Percentiles rank a stretch among this genome's conserved stretches.
Conservation (phyloP, 2,888 invertebrate genomes). For the Tachystola acroxantha region DNA sequence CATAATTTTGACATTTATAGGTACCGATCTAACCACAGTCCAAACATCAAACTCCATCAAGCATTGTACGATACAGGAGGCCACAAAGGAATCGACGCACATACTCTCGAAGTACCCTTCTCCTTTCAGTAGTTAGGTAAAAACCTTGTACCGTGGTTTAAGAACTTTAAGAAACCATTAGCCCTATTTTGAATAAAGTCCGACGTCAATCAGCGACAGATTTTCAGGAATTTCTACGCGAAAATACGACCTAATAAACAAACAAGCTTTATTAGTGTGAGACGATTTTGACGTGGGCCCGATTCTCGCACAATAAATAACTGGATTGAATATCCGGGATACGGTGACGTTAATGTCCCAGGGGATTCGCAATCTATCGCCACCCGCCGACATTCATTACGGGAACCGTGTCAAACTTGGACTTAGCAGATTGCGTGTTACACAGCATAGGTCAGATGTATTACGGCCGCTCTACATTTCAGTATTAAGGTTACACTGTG, state of each 20-base stretch:
- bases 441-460: neutral
- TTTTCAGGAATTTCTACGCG: neutral
- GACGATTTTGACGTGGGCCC: neutral
- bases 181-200: too few species aligned
- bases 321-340: slow-evolving; percentile 1
- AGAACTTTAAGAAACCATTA: too few species aligned
- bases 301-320: slow-evolving; percentile 3
- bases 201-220: slow-evolving; percentile 1
- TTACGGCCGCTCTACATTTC: neutral
- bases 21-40: too few species aligned
- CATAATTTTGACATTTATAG: too few species aligned
- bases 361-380: slow-evolving; percentile 4
- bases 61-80: too few species aligned
- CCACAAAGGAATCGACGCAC: too few species aligned
- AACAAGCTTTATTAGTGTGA: neutral
- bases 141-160: too few species aligned
- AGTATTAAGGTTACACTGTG: neutral
- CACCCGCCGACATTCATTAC: slow-evolving; percentile 3
- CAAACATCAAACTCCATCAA: too few species aligned
- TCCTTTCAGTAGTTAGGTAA: too few species aligned
- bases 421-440: slow-evolving; percentile 6
- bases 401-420: slow-evolving; percentile 6
- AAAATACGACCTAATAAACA: neutral
- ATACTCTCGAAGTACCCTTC: too few species aligned
- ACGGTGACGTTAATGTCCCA: slow-evolving; percentile 2